Percentiles rank a stretch among this genome's conserved stretches.
Evolutionary conservation across 2,797 vertebrate genomes (phyloP).

Genomic region (Coregonus ussuriensis): DNA sequence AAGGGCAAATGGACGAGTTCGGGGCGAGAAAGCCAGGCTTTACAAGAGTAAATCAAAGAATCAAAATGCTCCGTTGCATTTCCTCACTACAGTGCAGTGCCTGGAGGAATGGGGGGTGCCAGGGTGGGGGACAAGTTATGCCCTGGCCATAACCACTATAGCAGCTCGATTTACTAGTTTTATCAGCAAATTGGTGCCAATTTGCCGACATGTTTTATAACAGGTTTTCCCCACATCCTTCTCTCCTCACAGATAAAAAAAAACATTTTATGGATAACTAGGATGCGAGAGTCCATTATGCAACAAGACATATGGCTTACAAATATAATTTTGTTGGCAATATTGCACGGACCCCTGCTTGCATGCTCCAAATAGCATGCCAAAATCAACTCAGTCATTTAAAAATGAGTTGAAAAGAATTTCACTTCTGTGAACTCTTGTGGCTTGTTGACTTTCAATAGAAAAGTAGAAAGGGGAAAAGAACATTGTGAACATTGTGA

Average conservation of each 20-base stretch:
- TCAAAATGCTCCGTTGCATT: neutral
- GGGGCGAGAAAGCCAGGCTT: too few relatives aligned
- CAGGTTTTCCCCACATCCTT: neutral
- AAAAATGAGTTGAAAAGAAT: too few relatives aligned
- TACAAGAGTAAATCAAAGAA: neutral
- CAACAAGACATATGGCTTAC: neutral
- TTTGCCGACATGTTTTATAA: neutral
- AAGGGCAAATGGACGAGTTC: too few relatives aligned
- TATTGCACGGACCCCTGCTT: neutral
- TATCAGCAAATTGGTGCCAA: too few relatives aligned
- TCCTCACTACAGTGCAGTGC: neutral
- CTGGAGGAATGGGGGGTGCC: neutral
- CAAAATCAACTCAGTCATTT: slow-evolving; percentile 1
- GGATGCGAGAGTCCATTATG: neutral
- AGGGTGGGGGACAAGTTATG: too few relatives aligned
- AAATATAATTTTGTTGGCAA: neutral
- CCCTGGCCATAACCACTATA: too few relatives aligned
- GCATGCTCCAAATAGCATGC: neutral
- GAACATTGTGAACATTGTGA: neutral
- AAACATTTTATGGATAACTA: neutral
- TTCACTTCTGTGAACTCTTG: neutral
- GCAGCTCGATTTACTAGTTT: too few relatives aligned
- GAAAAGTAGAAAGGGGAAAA: neutral
- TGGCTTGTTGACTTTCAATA: neutral
- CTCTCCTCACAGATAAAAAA: neutral